Evolutionary conservation across 2,888 invertebrate genomes (phyloP).

Genomic region (Hypolimnas misippus): DNA sequence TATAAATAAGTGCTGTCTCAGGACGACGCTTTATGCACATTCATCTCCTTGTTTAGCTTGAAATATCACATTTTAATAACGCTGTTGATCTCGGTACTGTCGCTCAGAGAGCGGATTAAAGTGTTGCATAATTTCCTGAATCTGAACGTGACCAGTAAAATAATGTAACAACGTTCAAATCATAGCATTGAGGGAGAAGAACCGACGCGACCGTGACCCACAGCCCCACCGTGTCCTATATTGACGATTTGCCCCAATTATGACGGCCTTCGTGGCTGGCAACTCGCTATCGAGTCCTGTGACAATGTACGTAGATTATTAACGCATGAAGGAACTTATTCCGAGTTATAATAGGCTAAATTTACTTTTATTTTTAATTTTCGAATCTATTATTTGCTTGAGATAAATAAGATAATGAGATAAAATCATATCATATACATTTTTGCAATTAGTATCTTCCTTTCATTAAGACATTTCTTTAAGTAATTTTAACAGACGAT

Average conservation of each 20-base stretch:
- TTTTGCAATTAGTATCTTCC: background rate
- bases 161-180: slow-evolving; percentile 40
- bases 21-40: background rate
- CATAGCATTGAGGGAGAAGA: slow-evolving; percentile 34
- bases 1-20: background rate
- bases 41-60: slow-evolving; percentile 12
- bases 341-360: background rate
- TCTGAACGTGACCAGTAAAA: slow-evolving; percentile 44
- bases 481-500: no score
- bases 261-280: slow-evolving; percentile 59
- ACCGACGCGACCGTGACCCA: slow-evolving; percentile 68
- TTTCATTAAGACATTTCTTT: no score
- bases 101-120: slow-evolving; percentile 25
- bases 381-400: background rate
- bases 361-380: background rate
- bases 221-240: slow-evolving; percentile 59
- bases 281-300: slow-evolving; percentile 52
- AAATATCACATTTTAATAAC: slow-evolving; percentile 46
- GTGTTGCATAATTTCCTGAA: slow-evolving; percentile 43
- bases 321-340: slow-evolving; percentile 10
- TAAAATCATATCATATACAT: background rate
- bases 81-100: slow-evolving; percentile 45
- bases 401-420: no score
- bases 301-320: slow-evolving; percentile 47
- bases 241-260: slow-evolving; percentile 72